Evolutionary conservation across 2,113 vertebrate species (phyloP), one percentile per base, ranked within the genome.

Genomic region (Phylloscopus trochiloides): DNA sequence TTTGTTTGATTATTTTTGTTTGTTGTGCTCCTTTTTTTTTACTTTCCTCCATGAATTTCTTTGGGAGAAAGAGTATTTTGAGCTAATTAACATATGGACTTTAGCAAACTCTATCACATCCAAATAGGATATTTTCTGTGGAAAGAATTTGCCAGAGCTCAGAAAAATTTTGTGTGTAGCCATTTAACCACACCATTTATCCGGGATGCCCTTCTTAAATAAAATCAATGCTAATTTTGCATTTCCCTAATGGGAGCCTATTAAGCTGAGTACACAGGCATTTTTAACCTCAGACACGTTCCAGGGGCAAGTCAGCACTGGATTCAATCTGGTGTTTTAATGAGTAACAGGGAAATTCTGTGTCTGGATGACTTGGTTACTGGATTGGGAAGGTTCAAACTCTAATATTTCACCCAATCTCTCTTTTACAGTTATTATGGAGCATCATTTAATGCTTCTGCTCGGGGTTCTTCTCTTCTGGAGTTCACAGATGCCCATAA

Each of bases 201-300:
- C 90, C 28, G 62, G 84, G 85, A 63, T 70, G 31, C 54, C 82
- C 31, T 68, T 87, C 80, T 91, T 78, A 93, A 92, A 77, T 79
- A 93, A 95, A 94, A 94, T 97, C 92, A 92, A 66, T 95, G 82
- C 48, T 92, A 94, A 96, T 96, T 97, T 94, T 87, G 50, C 83
- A 90, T 96, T 93, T 92, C 86, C 74, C 76, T 97, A 92, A 91
- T 94, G 88, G 86, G 62, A 88, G 72, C 24, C 80, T 81, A 70
- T 92, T 94, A 93, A 88, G 88, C 48, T 88, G 92, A 92, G 80
- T 54, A 94, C 54, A 91, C 25, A 89, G 57, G 38, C 57, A 79
- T 94, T 97, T 93, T 94, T 93, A 92, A 95, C 71, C 85, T 92
- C 66, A 89, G 63, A 45, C 38, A 71, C 16, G 3, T 45, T 3